A percentile compares a stretch with the other conserved stretches of the same genome.
These are phyloP conservation scores for Hecatera dysodea DNA, from an alignment of 2,888 invertebrate genomes.

Conservation along the genomic window DNA sequence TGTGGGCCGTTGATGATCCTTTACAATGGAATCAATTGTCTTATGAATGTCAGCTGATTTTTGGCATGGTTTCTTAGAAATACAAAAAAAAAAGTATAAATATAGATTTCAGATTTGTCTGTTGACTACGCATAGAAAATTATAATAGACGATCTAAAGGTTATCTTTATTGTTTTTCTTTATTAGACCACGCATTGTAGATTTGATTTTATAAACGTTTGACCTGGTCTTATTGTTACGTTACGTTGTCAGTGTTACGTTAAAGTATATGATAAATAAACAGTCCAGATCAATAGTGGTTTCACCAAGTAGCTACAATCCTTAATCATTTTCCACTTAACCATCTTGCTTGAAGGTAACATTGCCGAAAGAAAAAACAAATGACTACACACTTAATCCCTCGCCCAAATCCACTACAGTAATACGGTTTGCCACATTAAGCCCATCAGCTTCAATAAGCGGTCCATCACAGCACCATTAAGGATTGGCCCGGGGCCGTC, in stretches of 20 bases:
- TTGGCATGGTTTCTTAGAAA: background rate
- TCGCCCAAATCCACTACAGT: constrained; percentile 20
- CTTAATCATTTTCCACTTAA: background rate
- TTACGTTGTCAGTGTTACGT: too few species aligned
- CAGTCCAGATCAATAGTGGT: too few species aligned
- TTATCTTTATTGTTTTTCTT: too few species aligned
- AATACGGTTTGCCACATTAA: constrained; percentile 45
- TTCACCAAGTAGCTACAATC: too few species aligned
- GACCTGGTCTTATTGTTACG: too few species aligned
- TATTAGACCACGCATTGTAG: too few species aligned
- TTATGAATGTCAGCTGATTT: background rate
- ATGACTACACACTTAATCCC: constrained; percentile 15
- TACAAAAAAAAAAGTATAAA: background rate
- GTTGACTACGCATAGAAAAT: too few species aligned
- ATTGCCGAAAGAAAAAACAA: constrained; percentile 24
- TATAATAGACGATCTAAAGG: too few species aligned
- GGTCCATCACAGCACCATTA: constrained; percentile 57
- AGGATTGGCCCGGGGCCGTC: constrained; percentile 50
- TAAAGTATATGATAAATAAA: too few species aligned
- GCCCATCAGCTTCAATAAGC: constrained; percentile 56
- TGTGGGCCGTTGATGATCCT: constrained; percentile 18
- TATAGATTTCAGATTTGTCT: background rate
- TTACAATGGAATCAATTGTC: constrained; percentile 8
- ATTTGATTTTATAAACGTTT: too few species aligned
- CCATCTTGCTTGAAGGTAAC: background rate